phyloP scores from a whole-genome alignment of 2,113 vertebrate genomes.

The Cygnus atratus region DNA sequence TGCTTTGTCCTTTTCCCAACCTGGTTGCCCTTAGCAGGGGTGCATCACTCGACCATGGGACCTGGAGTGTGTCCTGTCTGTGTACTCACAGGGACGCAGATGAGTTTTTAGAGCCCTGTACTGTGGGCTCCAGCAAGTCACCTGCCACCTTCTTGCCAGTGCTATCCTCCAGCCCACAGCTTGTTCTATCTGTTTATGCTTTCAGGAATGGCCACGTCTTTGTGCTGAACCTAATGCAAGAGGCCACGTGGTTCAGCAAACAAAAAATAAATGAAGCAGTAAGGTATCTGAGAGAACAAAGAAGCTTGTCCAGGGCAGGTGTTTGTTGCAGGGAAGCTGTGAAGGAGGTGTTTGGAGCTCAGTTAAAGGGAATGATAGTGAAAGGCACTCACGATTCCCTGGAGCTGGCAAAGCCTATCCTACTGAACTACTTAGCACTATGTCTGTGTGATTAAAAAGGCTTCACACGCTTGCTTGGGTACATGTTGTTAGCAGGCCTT shows the following conservation, averaged over 20 bases:
- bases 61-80: background rate
- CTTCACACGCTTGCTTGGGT: accelerated
- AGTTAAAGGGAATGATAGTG: background rate
- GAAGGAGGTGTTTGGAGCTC: background rate
- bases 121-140: no score
- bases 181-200: background rate
- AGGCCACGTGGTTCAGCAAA: background rate
- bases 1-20: background rate
- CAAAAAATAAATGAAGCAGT: background rate
- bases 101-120: background rate
- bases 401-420: background rate
- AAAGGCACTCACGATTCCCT: background rate
- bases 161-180: background rate
- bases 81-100: background rate
- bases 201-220: background rate
- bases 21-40: background rate
- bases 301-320: background rate
- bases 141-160: background rate
- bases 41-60: background rate
- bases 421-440: background rate
- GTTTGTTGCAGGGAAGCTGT: background rate
- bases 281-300: background rate
- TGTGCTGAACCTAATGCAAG: background rate
- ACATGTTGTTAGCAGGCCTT: background rate
- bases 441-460: background rate